Conservation (phyloP, 2,888 invertebrate genomes). For the Phengaris alcon region DNA sequence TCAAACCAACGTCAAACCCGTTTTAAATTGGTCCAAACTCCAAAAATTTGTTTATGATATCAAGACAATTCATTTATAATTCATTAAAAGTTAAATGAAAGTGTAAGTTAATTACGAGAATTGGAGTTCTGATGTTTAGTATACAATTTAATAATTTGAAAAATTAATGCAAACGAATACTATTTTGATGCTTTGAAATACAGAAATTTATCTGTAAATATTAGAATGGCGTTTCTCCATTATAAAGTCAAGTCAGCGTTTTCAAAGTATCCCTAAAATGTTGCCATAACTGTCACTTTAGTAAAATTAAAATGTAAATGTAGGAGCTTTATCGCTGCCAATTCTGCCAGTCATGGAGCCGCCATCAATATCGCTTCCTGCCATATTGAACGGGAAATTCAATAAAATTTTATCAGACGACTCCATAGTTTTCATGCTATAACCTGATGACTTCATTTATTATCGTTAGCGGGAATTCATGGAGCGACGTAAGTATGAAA, state of each 20-base stretch:
- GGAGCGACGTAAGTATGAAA: conserved; percentile 21
- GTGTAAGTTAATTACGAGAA: too few species aligned
- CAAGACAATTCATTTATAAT: too few species aligned
- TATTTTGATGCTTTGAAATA: too few species aligned
- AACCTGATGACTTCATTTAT: conserved; percentile 48
- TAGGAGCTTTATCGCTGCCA: conserved; percentile 34
- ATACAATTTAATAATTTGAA: too few species aligned
- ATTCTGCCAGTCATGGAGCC: conserved; percentile 54
- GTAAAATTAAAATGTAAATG: conserved; percentile 35
- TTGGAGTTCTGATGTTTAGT: too few species aligned
- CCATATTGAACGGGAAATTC: conserved; percentile 71
- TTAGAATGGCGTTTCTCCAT: background rate
- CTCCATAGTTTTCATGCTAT: conserved; percentile 58
- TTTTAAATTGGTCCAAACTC: too few species aligned
- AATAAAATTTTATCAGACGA: conserved; percentile 69
- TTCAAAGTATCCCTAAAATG: conserved; percentile 1
- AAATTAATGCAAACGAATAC: too few species aligned
- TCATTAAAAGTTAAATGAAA: too few species aligned
- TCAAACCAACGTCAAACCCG: too few species aligned
- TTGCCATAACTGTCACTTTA: conserved; percentile 14
- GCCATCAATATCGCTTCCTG: conserved; percentile 67
- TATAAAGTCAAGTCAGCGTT: background rate
- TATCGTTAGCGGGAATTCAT: conserved; percentile 38
- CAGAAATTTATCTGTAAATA: too few species aligned
- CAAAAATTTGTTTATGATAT: too few species aligned